Evolutionary conservation across 2,888 invertebrate genomes (phyloP).

Genomic region (Tholera decimalis): DNA sequence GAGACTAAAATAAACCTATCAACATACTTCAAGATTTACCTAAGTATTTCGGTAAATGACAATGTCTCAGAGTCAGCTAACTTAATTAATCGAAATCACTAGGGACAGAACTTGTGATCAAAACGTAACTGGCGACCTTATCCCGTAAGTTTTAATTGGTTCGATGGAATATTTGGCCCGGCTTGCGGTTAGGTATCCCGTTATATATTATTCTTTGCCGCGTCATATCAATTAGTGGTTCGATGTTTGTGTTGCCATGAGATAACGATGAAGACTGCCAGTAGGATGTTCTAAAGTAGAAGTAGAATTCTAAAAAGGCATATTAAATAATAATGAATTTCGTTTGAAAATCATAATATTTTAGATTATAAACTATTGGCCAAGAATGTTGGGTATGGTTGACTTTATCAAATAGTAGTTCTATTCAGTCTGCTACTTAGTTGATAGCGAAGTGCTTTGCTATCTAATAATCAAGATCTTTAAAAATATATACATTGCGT

Average conservation of each 20-base stretch:
- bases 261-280: neutral
- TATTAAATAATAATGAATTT: too few relatives aligned
- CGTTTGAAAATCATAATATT: too few relatives aligned
- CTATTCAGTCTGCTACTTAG: neutral
- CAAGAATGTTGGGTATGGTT: neutral
- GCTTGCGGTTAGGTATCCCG: neutral
- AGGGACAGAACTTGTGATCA: slow-evolving; percentile 47
- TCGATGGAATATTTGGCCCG: slow-evolving; percentile 40
- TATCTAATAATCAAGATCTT: neutral
- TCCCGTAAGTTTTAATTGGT: slow-evolving; percentile 62
- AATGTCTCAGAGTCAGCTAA: slow-evolving; percentile 19
- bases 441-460: neutral
- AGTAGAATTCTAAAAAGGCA: too few relatives aligned
- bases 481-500: neutral
- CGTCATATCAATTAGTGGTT: slow-evolving; percentile 5
- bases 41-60: slow-evolving; percentile 4
- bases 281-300: too few relatives aligned
- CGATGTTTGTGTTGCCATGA: neutral
- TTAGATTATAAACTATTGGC: neutral
- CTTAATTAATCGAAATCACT: slow-evolving; percentile 54
- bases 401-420: neutral
- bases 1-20: neutral
- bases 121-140: slow-evolving; percentile 42
- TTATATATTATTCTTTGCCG: slow-evolving; percentile 16
- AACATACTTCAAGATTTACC: neutral